Conservation (phyloP, 2,797 vertebrate species). For the Protonibea diacanthus region DNA sequence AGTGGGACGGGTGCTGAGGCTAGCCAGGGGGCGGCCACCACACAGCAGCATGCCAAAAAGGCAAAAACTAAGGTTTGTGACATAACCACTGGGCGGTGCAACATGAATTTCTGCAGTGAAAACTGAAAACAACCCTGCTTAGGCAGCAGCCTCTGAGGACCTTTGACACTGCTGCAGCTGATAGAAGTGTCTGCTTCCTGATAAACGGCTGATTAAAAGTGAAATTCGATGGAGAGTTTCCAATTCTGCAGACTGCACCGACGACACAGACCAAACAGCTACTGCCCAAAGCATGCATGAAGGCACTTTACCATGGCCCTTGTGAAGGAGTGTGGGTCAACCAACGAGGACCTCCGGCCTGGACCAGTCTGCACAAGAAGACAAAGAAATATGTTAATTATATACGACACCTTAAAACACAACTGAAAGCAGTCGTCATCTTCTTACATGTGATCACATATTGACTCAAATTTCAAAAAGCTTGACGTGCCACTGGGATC, state of each 20-base stretch:
- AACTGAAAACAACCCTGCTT: constrained; percentile 50
- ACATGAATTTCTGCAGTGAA: constrained; percentile 34
- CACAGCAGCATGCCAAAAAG: constrained; percentile 32
- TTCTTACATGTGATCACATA: neutral
- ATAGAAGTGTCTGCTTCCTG: constrained; percentile 60
- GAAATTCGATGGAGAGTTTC: constrained; percentile 77
- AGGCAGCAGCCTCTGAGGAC: constrained; percentile 49
- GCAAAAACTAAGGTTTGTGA: constrained; percentile 14
- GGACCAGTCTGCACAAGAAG: constrained; percentile 64
- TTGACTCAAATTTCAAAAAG: neutral
- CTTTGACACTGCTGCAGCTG: constrained; percentile 62
- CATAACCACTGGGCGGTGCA: constrained; percentile 1
- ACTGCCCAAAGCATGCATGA: constrained; percentile 30
- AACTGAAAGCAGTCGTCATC: constrained; percentile 3
- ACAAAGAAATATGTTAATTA: constrained; percentile 7
- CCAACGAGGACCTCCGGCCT: constrained; percentile 68
- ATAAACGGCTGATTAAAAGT: constrained; percentile 69
- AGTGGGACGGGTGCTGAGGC: constrained; percentile 44
- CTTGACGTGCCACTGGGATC: neutral
- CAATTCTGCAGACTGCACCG: constrained; percentile 53
- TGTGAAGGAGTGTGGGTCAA: constrained; percentile 81
- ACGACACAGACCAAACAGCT: constrained; percentile 21
- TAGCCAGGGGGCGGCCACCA: constrained; percentile 48
- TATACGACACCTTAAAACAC: neutral
- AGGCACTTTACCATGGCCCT: constrained; percentile 83